Evolutionary conservation across 2,797 vertebrate species (phyloP).

Genomic region (Catostomus latipinnis): DNA sequence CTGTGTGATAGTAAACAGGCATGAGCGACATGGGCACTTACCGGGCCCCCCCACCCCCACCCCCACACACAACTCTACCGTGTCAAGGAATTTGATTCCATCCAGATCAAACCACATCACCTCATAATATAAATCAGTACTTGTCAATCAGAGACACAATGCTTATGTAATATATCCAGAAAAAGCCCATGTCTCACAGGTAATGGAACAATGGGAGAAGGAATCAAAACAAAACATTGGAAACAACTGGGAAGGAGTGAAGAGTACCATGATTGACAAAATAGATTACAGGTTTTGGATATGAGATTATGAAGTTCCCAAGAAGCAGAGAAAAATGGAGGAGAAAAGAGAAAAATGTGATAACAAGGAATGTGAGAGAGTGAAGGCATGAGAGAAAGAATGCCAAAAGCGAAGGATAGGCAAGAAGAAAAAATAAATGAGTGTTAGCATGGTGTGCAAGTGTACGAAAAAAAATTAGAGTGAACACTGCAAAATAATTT

Average conservation of each 20-base stretch:
- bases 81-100: slow-evolving; percentile 49
- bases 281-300: slow-evolving; percentile 35
- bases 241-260: slow-evolving; percentile 20
- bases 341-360: slow-evolving; percentile 17
- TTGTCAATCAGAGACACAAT: slow-evolving; percentile 53
- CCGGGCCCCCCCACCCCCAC: too few species aligned
- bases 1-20: too few species aligned
- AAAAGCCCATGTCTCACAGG: slow-evolving; percentile 36
- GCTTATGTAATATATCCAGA: slow-evolving; percentile 46
- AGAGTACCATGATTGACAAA: slow-evolving; percentile 34
- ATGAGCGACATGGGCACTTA: too few species aligned
- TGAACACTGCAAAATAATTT: too few species aligned
- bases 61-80: slow-evolving; percentile 4
- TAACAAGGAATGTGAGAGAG: slow-evolving; percentile 14
- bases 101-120: slow-evolving; percentile 37
- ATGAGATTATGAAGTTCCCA: slow-evolving; percentile 21
- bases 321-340: background rate
- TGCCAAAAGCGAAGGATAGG: slow-evolving; percentile 58
- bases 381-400: background rate
- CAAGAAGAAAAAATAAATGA: slow-evolving; percentile 37
- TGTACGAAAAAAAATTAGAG: too few species aligned
- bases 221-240: slow-evolving; percentile 37
- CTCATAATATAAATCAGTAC: slow-evolving; percentile 53
- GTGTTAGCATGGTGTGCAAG: too few species aligned
- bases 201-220: slow-evolving; percentile 13